Evolutionary conservation across 2,888 invertebrate genomes (phyloP).

Genomic region (Agonopterix arenella): DNA sequence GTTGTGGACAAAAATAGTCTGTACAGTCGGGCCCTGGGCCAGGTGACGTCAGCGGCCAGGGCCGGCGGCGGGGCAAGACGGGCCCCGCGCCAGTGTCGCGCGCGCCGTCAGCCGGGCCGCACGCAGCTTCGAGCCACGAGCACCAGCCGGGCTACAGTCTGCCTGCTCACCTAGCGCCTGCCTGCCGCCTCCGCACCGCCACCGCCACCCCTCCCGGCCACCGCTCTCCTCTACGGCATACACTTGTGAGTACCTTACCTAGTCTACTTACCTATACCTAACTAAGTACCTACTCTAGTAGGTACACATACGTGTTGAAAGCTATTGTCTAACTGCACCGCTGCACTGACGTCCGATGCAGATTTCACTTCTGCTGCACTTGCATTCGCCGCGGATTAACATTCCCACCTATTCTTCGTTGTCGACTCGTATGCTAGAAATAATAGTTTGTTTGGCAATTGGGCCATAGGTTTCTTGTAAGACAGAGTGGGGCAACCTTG

Average conservation of each 20-base stretch:
- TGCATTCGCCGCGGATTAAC: constrained; percentile 15
- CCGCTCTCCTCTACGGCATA: constrained; percentile 19
- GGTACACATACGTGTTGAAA: constrained; percentile 25
- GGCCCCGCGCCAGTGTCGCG: constrained; percentile 76
- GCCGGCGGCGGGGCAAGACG: constrained; percentile 73
- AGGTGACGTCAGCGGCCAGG: constrained; percentile 73
- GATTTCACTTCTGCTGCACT: constrained; percentile 58
- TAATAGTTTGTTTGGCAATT: constrained; percentile 6
- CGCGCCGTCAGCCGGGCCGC: constrained; percentile 72
- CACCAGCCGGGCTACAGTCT: constrained; percentile 20
- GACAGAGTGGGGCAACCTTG: constrained; percentile 69
- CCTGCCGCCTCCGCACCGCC: constrained; percentile 29
- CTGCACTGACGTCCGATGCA: constrained; percentile 50
- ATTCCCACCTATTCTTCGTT: not conserved
- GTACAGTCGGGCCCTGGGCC: constrained; percentile 72
- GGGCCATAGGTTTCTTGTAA: constrained; percentile 42
- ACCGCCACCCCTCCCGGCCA: constrained; percentile 20
- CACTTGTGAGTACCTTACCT: constrained; percentile 36
- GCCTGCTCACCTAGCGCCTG: constrained; percentile 23
- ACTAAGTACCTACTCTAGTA: constrained; percentile 2
- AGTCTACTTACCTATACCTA: constrained; percentile 15
- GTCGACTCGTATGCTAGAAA: not conserved
- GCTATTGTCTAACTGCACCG: constrained; percentile 48
- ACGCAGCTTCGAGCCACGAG: constrained; percentile 33
- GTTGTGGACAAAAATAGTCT: constrained; percentile 72